phyloP scores from a whole-genome alignment of 2,797 vertebrate genomes.

The Sphenodon punctatus region DNA sequence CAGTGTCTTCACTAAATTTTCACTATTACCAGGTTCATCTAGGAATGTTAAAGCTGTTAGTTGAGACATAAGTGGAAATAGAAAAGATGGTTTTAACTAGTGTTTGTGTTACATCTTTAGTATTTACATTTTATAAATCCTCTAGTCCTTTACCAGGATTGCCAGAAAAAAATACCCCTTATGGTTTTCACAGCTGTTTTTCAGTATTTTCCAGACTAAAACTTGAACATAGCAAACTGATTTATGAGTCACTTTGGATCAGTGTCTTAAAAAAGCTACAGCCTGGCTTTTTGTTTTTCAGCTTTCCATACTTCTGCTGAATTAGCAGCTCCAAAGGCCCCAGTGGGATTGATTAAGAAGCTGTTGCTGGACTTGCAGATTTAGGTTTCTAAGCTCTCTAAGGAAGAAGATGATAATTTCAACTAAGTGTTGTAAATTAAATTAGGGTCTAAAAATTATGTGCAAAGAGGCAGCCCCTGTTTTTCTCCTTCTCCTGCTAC shows the following conservation, averaged over 20 bases:
- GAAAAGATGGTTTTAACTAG: slow-evolving; percentile 64
- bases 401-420: slow-evolving; percentile 62
- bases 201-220: slow-evolving; percentile 85
- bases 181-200: slow-evolving; percentile 82
- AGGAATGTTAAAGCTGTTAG: slow-evolving; percentile 53
- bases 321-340: slow-evolving; percentile 87
- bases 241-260: slow-evolving; percentile 92
- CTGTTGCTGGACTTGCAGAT: slow-evolving; percentile 83
- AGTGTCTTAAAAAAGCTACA: slow-evolving; percentile 88
- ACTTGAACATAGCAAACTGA: slow-evolving; percentile 86
- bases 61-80: slow-evolving; percentile 50
- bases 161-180: slow-evolving; percentile 58
- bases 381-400: slow-evolving; percentile 67
- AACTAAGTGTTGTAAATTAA: slow-evolving; percentile 71
- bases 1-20: slow-evolving; percentile 23
- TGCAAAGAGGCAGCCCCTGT: slow-evolving; percentile 35
- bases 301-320: slow-evolving; percentile 93
- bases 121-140: slow-evolving; percentile 71
- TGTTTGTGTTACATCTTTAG: slow-evolving; percentile 67
- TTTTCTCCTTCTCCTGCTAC: slow-evolving; percentile 8
- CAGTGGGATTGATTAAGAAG: slow-evolving; percentile 89
- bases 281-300: slow-evolving; percentile 86
- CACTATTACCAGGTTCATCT: slow-evolving; percentile 38
- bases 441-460: slow-evolving; percentile 59
- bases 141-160: slow-evolving; percentile 55